Base-by-base conservation (phyloP, 2,113 vertebrate species). In the Bothrops jararaca region DNA sequence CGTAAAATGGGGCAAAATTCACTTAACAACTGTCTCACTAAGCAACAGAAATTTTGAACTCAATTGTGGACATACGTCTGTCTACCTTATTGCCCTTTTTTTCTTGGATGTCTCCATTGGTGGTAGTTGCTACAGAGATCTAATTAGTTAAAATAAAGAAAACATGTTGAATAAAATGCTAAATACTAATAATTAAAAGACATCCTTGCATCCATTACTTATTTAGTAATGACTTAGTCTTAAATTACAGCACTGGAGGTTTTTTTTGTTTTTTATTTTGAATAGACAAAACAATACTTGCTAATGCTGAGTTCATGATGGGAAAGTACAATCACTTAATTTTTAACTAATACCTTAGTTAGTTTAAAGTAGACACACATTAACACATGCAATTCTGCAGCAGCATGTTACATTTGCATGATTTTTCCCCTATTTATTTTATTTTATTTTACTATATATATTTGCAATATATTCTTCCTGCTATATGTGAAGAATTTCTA, bases 61-160 rank as follows among this genome's bases (percentile, higher is more conserved):
- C 29, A n/a, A n/a, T 69, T 69, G 29, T n/a, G 4, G 29, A 69
- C 0, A 2, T n/a, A n/a, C 5, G 12, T 69, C 29, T 69, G 29
- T 69, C 29, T 69, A 69, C 29, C 69, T 74, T 74, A 39, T 39
- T 80, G 34, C 18, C 34, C 53, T 85, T 39, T 85, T 11, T 26
- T 50, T 34, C 85, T 56, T 15, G 64, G 4, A 9, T 2, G 80
- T 39, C 85, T 94, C n/a, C 91, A 50, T 26, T 64, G n/a, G 64
- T 88, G 93, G 48, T 2, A 22, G 7, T 56, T 85, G 48, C 56
- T 64, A 64, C 20, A 58, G 88, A 92, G 58, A 94, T 3, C n/a
- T 93, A 90, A 90, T 90, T 54, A 91, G 90, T 91, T 90, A 92
- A 94, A 90, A 34, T 64, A 95, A 88, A 93, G 54, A 57, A 54